phyloP scores from a whole-genome alignment of 37 sponge, comb jelly and placozoan genomes.

The Beroe forskalii region DNA sequence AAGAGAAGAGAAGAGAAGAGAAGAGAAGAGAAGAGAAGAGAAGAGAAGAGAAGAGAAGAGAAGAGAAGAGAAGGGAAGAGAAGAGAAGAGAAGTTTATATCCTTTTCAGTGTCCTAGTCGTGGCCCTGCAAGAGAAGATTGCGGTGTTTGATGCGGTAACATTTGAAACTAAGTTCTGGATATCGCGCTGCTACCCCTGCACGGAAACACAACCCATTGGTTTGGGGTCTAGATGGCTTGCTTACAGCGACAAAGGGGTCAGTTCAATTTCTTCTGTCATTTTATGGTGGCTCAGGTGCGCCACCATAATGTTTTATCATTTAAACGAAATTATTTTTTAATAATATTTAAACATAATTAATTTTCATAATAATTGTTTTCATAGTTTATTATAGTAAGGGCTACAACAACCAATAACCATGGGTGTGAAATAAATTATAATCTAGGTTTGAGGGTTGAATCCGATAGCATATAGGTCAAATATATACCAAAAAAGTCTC shows the following conservation, averaged over 20 bases:
- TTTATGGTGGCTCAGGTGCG: no score
- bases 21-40: constrained; percentile 2
- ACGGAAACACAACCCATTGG: constrained; percentile 75
- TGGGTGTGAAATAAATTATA: no score
- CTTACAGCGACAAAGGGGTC: constrained; percentile 78
- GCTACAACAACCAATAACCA: no score
- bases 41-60: constrained; percentile 2
- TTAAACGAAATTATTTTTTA: not conserved
- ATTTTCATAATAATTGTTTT: not conserved
- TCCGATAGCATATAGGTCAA: no score
- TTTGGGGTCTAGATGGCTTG: constrained; percentile 87
- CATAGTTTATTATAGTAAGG: no score
- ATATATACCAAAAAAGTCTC: no score
- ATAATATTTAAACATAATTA: not conserved
- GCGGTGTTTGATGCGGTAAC: constrained; percentile 50
- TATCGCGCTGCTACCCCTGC: constrained; percentile 66
- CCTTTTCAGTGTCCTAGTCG: constrained; percentile 13
- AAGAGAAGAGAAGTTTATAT: not conserved
- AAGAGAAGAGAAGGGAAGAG: not conserved
- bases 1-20: constrained; percentile 2
- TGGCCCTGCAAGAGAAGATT: constrained; percentile 36
- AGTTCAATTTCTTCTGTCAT: no score
- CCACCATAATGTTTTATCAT: no score
- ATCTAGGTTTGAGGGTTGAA: no score
- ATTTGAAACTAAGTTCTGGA: constrained; percentile 34